Base-by-base conservation (phyloP, 2,888 invertebrate species). In the Elysia crispata region DNA sequence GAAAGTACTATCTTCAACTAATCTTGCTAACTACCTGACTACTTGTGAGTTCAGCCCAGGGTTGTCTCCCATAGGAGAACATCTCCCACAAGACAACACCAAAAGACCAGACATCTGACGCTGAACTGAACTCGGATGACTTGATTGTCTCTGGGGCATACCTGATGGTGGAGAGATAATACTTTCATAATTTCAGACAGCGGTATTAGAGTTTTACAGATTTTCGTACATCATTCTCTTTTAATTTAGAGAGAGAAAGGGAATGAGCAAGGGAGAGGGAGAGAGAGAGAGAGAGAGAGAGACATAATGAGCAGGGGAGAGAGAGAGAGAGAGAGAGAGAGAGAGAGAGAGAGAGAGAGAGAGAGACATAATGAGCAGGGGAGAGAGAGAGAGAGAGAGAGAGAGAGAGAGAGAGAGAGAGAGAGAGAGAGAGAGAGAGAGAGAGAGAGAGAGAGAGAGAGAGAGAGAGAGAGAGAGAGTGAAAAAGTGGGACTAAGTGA, bases 21-120 rank as follows among this genome's bases (percentile, higher is more conserved):
- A n/a, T n/a, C 6, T 1, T 11, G 41, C 11, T 11, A 41, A 73
- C 64, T 8, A 79, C 91, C 91, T 91, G 89, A 83, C 90, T 89
- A 13, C 91, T 90, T 64, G 86, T 90, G 57, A 90, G 81, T 3
- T 89, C 91, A 3, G 89, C 89, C 99, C 99, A 99, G 0, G 99
- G 99, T 92, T 98, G 98, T 91, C 97, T 97, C 0, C 99, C 99
- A 90, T 98, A 99, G 0, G 97, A 97, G 92, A 99, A 99, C 97
- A 99, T 97, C 92, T 99, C 99, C 99, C 99, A 99, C 0, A 99
- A 93, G n/a, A 98, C 97, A 0, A 98, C 97, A 1, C 97, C 99
- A 91, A 96, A 99, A 0, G 99, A 97, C 99, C 99, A 99, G 0
- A 98, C 97, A 91, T 99, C 99, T 79, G 97, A 97, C 8, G 98